Percentiles rank a stretch among this genome's conserved stretches.
phyloP scores from a whole-genome alignment of 2,797 vertebrate species.

The Gallinago nigripennis region DNA sequence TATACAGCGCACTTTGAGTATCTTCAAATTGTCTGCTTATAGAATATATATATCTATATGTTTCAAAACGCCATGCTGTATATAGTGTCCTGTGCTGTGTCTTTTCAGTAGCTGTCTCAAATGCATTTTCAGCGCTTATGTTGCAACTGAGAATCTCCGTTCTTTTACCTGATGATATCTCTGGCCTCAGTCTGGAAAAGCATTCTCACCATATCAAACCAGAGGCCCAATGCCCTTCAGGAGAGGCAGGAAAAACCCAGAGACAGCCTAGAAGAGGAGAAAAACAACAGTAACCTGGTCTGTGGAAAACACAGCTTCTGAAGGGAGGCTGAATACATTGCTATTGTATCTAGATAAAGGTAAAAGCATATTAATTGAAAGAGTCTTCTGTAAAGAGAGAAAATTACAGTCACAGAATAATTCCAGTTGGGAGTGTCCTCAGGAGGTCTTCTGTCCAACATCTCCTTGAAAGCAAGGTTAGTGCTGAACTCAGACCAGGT shows the following conservation, averaged over 20 bases:
- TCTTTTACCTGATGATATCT: background rate
- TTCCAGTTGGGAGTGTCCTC: background rate
- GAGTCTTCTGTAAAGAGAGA: background rate
- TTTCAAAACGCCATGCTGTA: background rate
- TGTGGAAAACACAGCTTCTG: background rate
- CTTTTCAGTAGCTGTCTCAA: background rate
- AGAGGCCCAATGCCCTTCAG: background rate
- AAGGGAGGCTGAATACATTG: background rate
- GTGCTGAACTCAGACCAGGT: background rate
- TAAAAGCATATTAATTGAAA: background rate
- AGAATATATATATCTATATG: background rate
- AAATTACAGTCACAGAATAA: background rate
- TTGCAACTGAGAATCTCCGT: background rate
- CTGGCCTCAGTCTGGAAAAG: background rate
- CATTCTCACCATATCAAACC: background rate
- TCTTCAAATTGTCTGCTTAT: background rate
- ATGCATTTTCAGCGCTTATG: background rate
- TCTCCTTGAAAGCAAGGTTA: background rate
- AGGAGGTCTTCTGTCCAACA: background rate
- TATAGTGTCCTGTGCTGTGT: background rate
- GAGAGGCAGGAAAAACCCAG: background rate
- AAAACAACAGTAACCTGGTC: background rate
- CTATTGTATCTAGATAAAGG: background rate
- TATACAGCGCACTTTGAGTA: background rate
- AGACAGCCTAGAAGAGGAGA: background rate